These are phyloP conservation scores for Ceratoteleas bidentatus DNA, from an alignment of 1,140 invertebrate genomes.

Conservation along the genomic window DNA sequence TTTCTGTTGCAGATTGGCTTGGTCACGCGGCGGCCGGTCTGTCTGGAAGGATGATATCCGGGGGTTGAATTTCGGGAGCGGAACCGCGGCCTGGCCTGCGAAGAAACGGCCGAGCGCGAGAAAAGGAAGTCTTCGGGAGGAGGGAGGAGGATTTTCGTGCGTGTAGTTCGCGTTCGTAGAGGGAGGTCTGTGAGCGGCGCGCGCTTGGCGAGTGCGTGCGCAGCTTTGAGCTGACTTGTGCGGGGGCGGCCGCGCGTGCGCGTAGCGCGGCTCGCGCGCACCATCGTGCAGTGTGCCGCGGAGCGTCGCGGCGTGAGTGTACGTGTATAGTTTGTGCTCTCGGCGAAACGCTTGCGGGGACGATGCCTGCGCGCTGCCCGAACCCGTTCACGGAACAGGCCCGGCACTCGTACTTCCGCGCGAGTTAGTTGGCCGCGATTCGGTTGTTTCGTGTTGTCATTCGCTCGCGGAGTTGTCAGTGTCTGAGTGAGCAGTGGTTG, in stretches of 20 bases:
- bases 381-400: constrained; percentile 31
- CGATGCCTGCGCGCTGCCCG: constrained; percentile 61
- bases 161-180: too few relatives aligned
- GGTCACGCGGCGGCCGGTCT: too few relatives aligned
- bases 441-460: too few relatives aligned
- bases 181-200: too few relatives aligned
- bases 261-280: constrained; percentile 30
- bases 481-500: constrained; percentile 36
- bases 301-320: constrained; percentile 30
- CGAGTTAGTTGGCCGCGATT: neutral
- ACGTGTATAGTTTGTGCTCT: constrained; percentile 25
- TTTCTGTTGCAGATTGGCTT: too few relatives aligned
- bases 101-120: too few relatives aligned
- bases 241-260: constrained; percentile 26
- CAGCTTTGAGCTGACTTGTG: constrained; percentile 17
- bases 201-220: too few relatives aligned
- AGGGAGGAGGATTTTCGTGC: too few relatives aligned
- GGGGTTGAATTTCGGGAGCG: too few relatives aligned
- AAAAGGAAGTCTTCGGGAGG: too few relatives aligned
- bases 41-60: too few relatives aligned
- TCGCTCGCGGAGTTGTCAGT: constrained; percentile 14
- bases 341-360: constrained; percentile 50
- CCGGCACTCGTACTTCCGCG: constrained; percentile 1
- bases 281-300: constrained; percentile 34
- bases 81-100: too few relatives aligned